Conservation (phyloP, 2,113 vertebrate species). For the Hiodon tergisus region DNA sequence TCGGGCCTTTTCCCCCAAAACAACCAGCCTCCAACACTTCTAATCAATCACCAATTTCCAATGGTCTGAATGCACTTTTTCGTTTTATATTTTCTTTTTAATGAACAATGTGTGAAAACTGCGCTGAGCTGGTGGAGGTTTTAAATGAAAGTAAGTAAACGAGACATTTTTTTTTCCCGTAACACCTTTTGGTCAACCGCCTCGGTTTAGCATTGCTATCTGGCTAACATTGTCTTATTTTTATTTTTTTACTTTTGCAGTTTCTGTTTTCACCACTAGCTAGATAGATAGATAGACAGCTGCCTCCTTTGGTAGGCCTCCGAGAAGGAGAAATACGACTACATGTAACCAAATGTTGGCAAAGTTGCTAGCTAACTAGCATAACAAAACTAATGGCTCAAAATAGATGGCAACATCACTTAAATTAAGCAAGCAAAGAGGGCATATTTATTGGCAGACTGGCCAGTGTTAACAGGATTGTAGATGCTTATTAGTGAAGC, state of each 20-base stretch:
- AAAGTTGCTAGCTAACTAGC: conserved; percentile 8
- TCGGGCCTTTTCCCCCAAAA: conserved; percentile 52
- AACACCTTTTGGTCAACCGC: neutral
- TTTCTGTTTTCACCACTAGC: conserved; percentile 25
- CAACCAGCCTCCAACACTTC: conserved; percentile 52
- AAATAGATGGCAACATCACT: no score
- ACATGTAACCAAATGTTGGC: neutral
- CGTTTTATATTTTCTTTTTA: conserved; percentile 46
- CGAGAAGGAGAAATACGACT: neutral
- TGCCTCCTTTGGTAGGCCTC: conserved; percentile 20
- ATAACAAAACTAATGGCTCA: neutral
- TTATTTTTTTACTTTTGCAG: conserved; percentile 25
- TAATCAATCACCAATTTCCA: conserved; percentile 61
- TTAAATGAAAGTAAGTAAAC: conserved; percentile 92
- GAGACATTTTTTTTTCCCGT: conserved; percentile 7
- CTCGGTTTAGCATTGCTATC: conserved; percentile 16
- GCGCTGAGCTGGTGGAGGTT: conserved; percentile 97
- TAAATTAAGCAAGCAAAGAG: no score
- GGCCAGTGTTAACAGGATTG: no score
- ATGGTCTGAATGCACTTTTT: conserved; percentile 70
- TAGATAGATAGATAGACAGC: conserved; percentile 12
- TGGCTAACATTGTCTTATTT: conserved; percentile 24
- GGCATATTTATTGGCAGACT: no score
- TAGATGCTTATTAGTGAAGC: neutral
- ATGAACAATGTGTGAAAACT: conserved; percentile 99